Evolutionary conservation across 1,140 invertebrate species (phyloP).

Genomic region (Pseudomyrmex sp.): DNA sequence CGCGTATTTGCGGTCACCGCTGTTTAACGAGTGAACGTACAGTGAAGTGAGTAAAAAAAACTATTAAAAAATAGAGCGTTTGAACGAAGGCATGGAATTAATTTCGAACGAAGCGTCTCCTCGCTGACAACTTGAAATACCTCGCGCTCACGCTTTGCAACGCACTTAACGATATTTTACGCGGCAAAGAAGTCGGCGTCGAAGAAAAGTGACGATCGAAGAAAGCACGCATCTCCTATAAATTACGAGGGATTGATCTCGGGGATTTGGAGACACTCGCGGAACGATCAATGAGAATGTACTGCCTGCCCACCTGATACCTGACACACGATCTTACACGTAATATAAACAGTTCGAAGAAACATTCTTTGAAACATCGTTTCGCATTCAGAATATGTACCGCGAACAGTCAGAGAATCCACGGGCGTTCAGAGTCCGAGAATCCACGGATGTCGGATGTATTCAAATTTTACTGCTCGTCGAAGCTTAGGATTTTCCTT

Average conservation of each 20-base stretch:
- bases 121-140: too few species aligned
- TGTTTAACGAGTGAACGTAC: background rate
- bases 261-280: background rate
- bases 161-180: too few species aligned
- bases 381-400: slow-evolving; percentile 28
- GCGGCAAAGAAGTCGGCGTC: too few species aligned
- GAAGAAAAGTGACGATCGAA: too few species aligned
- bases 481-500: slow-evolving; percentile 3
- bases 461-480: slow-evolving; percentile 58
- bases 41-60: background rate
- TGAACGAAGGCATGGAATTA: background rate
- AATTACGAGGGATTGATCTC: background rate
- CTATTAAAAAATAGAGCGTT: too few species aligned
- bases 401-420: slow-evolving; percentile 4
- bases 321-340: background rate
- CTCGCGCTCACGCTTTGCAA: too few species aligned
- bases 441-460: slow-evolving; percentile 33
- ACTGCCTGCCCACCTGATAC: slow-evolving; percentile 2
- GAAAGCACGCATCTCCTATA: background rate
- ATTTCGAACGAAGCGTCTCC: background rate
- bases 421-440: slow-evolving; percentile 20
- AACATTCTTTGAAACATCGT: slow-evolving; percentile 39
- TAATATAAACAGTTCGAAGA: slow-evolving; percentile 28
- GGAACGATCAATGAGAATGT: background rate
- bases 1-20: background rate